Conservation (phyloP, 2,797 vertebrate species). For the Neosilurus mollespiculum region DNA sequence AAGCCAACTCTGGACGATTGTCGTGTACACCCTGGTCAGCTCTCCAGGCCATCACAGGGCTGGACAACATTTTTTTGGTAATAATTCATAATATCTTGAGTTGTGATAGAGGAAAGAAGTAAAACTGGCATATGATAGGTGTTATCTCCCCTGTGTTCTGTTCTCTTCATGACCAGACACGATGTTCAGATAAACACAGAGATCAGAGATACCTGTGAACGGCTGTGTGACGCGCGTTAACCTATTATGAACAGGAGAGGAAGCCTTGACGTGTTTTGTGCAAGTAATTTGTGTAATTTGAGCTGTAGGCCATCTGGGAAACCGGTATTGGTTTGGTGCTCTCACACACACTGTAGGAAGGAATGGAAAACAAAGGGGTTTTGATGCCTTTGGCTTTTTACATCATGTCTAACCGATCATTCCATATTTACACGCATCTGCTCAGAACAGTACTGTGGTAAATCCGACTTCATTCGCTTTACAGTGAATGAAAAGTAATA, state of each 20-base stretch:
- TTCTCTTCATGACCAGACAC: neutral
- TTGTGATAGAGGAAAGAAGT: too few species aligned
- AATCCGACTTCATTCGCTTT: neutral
- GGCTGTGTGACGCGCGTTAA: neutral
- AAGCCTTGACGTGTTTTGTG: slow-evolving; percentile 23
- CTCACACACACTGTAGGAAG: neutral
- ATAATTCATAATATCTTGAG: too few species aligned
- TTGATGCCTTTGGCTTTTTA: neutral
- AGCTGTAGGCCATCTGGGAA: neutral
- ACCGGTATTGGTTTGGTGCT: neutral
- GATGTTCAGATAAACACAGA: neutral
- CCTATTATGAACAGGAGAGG: neutral
- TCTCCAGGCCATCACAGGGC: too few species aligned
- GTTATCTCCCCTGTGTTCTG: neutral
- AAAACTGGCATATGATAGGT: too few species aligned
- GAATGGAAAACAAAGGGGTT: neutral
- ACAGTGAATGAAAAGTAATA: neutral
- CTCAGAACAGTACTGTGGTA: neutral
- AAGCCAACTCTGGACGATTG: too few species aligned
- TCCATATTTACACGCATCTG: neutral
- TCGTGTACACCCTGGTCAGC: too few species aligned
- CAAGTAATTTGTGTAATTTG: neutral
- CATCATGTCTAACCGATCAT: neutral
- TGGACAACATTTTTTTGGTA: too few species aligned
- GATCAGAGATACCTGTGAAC: neutral